These are phyloP conservation scores for Hemicentrotus pulcherrimus DNA, from an alignment of 35 echinoderm and acorn worm species.

Conservation along the genomic window DNA sequence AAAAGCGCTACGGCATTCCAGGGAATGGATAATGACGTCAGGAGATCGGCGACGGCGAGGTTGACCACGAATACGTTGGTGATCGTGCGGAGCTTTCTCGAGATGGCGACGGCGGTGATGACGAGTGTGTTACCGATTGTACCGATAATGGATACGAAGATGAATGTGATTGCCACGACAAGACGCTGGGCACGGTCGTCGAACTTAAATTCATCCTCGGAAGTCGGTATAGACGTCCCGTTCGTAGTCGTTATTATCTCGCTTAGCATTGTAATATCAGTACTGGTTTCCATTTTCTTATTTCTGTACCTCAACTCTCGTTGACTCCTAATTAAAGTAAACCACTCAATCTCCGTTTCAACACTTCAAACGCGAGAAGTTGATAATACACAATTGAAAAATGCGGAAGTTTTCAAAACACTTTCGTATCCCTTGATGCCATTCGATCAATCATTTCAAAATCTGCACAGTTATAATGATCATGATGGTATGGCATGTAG, in stretches of 20 bases:
- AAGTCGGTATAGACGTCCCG: neutral
- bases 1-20: conserved; percentile 77
- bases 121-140: conserved; percentile 60
- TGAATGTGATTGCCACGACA: conserved; percentile 57
- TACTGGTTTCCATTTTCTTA: neutral
- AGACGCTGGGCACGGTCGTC: conserved; percentile 55
- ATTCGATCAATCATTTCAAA: too few relatives aligned
- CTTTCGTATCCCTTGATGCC: too few relatives aligned
- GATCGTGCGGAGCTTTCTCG: conserved; percentile 74
- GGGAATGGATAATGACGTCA: conserved; percentile 70
- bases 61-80: conserved; percentile 97
- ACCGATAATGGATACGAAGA: conserved; percentile 51
- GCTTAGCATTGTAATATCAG: neutral
- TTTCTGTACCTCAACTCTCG: too few relatives aligned
- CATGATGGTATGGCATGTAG: too few relatives aligned
- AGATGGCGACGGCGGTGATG: conserved; percentile 60
- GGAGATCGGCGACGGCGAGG: conserved; percentile 81
- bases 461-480: too few relatives aligned
- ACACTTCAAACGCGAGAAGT: too few relatives aligned
- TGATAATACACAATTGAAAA: too few relatives aligned
- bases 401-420: too few relatives aligned
- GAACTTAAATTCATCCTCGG: conserved; percentile 38
- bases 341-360: neutral
- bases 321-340: neutral
- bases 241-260: neutral